A percentile compares a stretch with the other conserved stretches of the same genome.
phyloP scores from a whole-genome alignment of 30 jellyfish, hydroid and myxozoan genomes.

The Aurelia aurita region DNA sequence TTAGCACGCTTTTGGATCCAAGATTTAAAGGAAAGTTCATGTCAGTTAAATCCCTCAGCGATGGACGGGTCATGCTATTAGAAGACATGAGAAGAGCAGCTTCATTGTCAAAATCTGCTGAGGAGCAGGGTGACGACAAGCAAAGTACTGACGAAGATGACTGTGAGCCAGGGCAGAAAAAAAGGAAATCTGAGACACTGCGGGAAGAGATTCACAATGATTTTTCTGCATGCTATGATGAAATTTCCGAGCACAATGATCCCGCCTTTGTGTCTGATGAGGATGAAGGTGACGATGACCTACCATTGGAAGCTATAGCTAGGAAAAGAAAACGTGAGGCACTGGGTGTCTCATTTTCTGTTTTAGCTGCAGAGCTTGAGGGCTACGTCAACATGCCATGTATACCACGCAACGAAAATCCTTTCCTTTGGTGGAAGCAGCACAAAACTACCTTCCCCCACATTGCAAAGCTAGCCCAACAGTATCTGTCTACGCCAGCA shows the following conservation, averaged over 20 bases:
- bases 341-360: conserved; percentile 51
- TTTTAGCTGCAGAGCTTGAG: conserved; percentile 58
- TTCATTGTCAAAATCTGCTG: conserved; percentile 24
- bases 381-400: conserved; percentile 38
- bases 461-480: conserved; percentile 47
- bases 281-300: conserved; percentile 32
- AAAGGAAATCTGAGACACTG: conserved; percentile 48
- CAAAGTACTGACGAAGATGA: conserved; percentile 38
- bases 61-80: conserved; percentile 56
- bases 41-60: conserved; percentile 43
- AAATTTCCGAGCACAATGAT: too few species aligned
- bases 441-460: conserved; percentile 58
- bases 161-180: conserved; percentile 42
- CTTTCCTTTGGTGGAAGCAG: conserved; percentile 59
- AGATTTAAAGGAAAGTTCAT: conserved; percentile 67
- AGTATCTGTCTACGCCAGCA: conserved; percentile 46
- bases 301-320: conserved; percentile 23
- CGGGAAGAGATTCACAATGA: conserved; percentile 62
- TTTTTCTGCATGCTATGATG: conserved; percentile 70
- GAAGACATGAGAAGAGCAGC: conserved; percentile 47
- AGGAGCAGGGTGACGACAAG: conserved; percentile 15
- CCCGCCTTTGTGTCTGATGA: conserved; percentile 23
- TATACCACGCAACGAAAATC: conserved; percentile 38
- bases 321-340: not conserved
- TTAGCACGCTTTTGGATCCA: conserved; percentile 67